Percentiles rank a stretch among this genome's conserved stretches.
Evolutionary conservation across 2,888 invertebrate genomes (phyloP).

Genomic region (Thyatira batis): DNA sequence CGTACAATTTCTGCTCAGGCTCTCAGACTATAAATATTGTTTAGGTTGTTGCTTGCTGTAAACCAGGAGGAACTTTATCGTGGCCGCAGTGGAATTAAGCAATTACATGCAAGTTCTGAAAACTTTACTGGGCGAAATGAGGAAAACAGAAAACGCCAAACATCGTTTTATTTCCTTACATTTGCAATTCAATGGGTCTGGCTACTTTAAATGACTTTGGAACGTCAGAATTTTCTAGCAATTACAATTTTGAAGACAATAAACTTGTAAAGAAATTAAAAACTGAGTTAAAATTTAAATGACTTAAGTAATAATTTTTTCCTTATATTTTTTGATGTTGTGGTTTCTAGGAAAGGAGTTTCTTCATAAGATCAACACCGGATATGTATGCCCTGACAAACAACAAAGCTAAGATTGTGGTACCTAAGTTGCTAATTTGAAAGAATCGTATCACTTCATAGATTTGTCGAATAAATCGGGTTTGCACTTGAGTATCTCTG

Average conservation of each 20-base stretch:
- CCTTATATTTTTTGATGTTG: too few species aligned
- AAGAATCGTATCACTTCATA: too few species aligned
- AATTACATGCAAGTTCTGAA: conserved; percentile 70
- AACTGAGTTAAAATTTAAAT: not conserved
- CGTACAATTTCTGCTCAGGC: not conserved
- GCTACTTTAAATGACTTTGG: conserved; percentile 42
- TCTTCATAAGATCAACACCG: too few species aligned
- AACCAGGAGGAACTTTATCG: conserved; percentile 48
- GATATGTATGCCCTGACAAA: too few species aligned
- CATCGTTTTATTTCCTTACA: conserved; percentile 60
- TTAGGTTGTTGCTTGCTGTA: conserved; percentile 30
- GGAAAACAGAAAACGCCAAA: conserved; percentile 66
- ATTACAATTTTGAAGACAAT: conserved; percentile 9
- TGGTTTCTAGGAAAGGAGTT: too few species aligned
- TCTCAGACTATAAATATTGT: conserved; percentile 31
- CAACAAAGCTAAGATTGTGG: too few species aligned
- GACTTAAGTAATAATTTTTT: not conserved
- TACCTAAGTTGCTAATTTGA: too few species aligned
- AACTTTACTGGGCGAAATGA: conserved; percentile 55
- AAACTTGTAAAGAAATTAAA: conserved; percentile 3
- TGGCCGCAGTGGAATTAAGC: conserved; percentile 64
- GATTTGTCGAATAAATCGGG: too few species aligned
- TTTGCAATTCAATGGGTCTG: conserved; percentile 67
- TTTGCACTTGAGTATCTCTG: too few species aligned
- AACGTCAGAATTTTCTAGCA: conserved; percentile 19